Base-by-base conservation (phyloP, 2,888 invertebrate genomes). In the Luperina nickerlii region DNA sequence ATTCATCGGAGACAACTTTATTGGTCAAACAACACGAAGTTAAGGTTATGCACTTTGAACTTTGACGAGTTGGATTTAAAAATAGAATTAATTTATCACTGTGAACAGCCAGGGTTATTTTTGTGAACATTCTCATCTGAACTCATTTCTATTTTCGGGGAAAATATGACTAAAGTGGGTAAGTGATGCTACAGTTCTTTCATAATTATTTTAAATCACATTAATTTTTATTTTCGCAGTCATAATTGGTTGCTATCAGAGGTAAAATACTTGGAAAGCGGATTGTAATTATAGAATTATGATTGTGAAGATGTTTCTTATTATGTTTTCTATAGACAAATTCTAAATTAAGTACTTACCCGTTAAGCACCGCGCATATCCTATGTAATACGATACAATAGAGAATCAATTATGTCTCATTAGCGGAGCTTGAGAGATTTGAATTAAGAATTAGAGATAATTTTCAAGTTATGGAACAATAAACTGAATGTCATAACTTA, bases 1-100 rank as follows among this genome's bases (percentile, higher is more conserved):
- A 72, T 65, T 83, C 71, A 63, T 63, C 27, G 27, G 79, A 83
- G 74, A 63, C 79, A 20, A 79, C 42, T 82, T 77, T 74, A 70
- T 78, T 66, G 78, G 65, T 78, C 69, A 48, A 74, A 83, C 18
- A 54, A 57, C 69, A 62, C 45, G 69, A 67, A 70, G 38, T 81
- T 38, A 3, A 27, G 51, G 54, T 38, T 38, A n/a, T 48, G 45
- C 71, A 82, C 68, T 51, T 65, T 65, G 82, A 69, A 78, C 45
- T 62, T 78, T 24, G 13, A 54, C 70, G 27, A 74, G 24, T 66
- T 74, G 13, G 8, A 27, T 54, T 81, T 71, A 45, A 71, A 81
- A 82, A 76, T 45, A 54, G 27, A 70, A 65, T 45, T 45, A 1
- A 13, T 18, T 18, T 48, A 13, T 42, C 7, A 32, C 0, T 62